These are phyloP conservation scores for Ommatoiulus sabulosus DNA, from an alignment of 2,888 invertebrate species.

Conservation along the genomic window DNA sequence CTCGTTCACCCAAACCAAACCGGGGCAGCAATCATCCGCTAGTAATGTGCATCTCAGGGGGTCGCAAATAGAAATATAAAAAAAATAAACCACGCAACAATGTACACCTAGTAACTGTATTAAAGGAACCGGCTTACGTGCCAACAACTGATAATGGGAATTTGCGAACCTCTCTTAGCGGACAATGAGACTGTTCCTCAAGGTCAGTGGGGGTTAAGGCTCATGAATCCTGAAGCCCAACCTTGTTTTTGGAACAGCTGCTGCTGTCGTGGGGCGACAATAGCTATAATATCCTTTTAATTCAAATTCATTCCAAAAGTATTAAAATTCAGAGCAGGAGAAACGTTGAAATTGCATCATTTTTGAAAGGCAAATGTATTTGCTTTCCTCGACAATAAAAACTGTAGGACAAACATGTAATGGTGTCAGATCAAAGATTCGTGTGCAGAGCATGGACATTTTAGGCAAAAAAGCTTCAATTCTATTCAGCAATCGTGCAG, in stretches of 20 bases:
- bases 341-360: background rate
- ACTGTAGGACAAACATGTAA: too few relatives aligned
- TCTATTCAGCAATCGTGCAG: too few relatives aligned
- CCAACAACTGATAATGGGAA: background rate
- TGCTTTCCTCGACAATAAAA: background rate
- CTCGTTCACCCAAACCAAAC: background rate
- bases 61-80: background rate
- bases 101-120: background rate
- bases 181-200: background rate
- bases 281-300: background rate
- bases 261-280: too few relatives aligned
- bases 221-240: background rate
- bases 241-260: too few relatives aligned
- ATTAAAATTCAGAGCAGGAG: background rate
- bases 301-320: background rate
- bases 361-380: background rate
- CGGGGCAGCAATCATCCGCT: background rate
- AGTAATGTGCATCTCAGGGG: background rate
- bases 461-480: too few relatives aligned
- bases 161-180: background rate
- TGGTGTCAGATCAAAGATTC: too few relatives aligned
- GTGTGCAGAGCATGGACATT: too few relatives aligned
- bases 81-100: background rate
- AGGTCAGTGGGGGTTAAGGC: background rate
- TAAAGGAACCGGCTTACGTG: background rate